These are phyloP conservation scores for Brienomyrus brachyistius DNA, from an alignment of 2,113 vertebrate genomes.

Conservation along the genomic window DNA sequence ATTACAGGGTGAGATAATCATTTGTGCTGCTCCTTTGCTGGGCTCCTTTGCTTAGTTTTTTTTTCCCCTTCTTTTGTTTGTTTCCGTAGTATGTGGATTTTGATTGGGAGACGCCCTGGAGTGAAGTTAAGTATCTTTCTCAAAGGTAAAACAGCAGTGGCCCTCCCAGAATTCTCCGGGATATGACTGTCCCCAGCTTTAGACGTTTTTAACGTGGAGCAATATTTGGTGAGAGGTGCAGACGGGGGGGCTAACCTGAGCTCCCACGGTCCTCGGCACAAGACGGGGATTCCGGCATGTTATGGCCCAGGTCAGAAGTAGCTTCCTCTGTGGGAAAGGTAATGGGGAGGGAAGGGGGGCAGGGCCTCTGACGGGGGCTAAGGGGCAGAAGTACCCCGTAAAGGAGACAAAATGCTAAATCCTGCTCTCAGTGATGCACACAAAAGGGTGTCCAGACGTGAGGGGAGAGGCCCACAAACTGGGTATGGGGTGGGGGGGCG, in stretches of 20 bases:
- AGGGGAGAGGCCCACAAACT: neutral
- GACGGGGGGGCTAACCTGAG: neutral
- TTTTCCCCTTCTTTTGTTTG: neutral
- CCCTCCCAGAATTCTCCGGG: neutral
- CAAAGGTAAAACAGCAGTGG: neutral
- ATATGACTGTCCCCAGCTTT: neutral
- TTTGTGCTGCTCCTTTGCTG: conserved; percentile 22
- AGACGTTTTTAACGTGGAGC: neutral
- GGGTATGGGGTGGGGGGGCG: conserved; percentile 7
- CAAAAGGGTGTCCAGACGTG: conserved; percentile 45
- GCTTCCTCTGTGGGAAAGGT: neutral
- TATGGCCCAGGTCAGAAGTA: neutral
- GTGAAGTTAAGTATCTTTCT: neutral
- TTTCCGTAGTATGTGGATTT: neutral
- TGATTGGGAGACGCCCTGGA: conserved; percentile 19
- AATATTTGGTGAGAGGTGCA: neutral
- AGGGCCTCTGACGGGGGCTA: neutral
- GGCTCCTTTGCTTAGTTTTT: neutral
- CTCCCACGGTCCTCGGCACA: neutral
- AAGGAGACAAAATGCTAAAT: conserved; percentile 50
- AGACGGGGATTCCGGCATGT: neutral
- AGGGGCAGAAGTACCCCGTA: conserved; percentile 42
- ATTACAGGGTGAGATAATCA: conserved; percentile 44
- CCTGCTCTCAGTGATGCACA: conserved; percentile 48
- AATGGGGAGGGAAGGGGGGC: neutral